Evolutionary conservation across 2,888 invertebrate genomes (phyloP), one percentile per base, ranked within the genome.

Genomic region (Drosophila buzzatii): DNA sequence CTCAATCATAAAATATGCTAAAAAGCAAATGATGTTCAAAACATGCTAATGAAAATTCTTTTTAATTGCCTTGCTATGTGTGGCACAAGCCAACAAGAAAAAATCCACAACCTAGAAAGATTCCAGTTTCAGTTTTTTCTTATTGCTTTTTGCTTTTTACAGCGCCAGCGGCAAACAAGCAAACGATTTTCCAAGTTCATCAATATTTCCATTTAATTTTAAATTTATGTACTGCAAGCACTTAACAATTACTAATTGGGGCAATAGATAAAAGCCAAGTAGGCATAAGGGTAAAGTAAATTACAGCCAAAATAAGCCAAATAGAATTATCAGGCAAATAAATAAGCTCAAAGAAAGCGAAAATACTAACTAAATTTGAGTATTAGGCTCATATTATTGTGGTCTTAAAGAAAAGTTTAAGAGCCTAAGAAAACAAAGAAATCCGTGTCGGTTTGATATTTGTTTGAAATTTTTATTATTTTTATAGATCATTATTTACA

Each of bases 51-150:
- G 61, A 73, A 76, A 81, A 76, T 76, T 73, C 53, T 12, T 74
- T 81, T 85, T 85, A 88, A 85, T 88, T 85, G 79, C 74, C 63
- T 74, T 70, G 68, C 51, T 55, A 63, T 35, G 33, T 35, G 33
- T 18, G 55, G 67, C 45, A 61, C 31, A 52, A 51, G 65, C 41
- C 55, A 56, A 65, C 27, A 52, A 59, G 16, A 39, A 80, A 7
- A 23, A 23, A 45, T 23, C 3, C 27, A 71, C 65, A 82, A 84
- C 85, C 87, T 87, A 87, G 82, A 63, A 52, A 63, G 42, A 60
- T 14, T 70, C 44, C 52, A 58, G 42, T n/a, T 53, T 14, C 37
- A n/a, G 53, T 42, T 31, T 18, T 45, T 45, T 52, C 12, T 9
- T 27, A 8, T 39, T 14, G 14, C 3, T 7, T n/a, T 49, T 33